phyloP scores from a whole-genome alignment of 1,140 invertebrate genomes.

The Magallana ariakensis region DNA sequence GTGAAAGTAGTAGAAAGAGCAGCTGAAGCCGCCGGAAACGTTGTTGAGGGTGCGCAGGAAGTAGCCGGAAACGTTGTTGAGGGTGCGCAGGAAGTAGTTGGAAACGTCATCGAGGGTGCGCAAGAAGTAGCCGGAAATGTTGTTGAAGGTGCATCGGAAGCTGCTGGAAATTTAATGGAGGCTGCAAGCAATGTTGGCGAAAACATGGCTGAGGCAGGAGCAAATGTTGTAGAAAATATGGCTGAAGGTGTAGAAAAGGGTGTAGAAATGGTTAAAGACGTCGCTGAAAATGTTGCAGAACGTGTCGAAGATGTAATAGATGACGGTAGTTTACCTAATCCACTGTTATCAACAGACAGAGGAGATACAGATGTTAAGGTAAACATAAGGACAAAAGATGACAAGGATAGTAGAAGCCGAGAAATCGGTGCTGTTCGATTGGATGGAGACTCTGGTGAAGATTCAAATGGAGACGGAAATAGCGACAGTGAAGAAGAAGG shows the following conservation, averaged over 20 bases:
- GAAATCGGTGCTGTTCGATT: not conserved
- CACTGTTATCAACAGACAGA: not conserved
- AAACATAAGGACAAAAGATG: not conserved
- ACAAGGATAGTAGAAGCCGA: not conserved
- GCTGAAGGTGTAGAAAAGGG: slow-evolving; percentile 2
- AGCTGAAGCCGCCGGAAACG: slow-evolving; percentile 12
- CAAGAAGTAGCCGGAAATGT: slow-evolving; percentile 41
- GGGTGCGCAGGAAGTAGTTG: not conserved
- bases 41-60: slow-evolving; percentile 13
- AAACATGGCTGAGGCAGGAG: slow-evolving; percentile 3
- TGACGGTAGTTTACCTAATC: slow-evolving; percentile 5
- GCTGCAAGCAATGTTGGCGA: slow-evolving; percentile 1
- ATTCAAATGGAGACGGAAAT: slow-evolving; percentile 21
- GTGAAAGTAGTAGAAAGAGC: slow-evolving; percentile 12
- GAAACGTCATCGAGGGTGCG: slow-evolving; percentile 16
- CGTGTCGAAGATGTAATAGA: slow-evolving; percentile 16
- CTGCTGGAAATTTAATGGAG: slow-evolving; percentile 24
- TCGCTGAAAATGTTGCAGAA: slow-evolving; percentile 35
- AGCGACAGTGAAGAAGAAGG: not conserved
- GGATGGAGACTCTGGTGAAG: slow-evolving; percentile 9
- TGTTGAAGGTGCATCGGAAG: slow-evolving; percentile 31
- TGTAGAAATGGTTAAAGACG: not conserved
- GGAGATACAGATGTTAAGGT: not conserved
- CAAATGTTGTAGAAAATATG: slow-evolving; percentile 35
- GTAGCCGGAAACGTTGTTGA: slow-evolving; percentile 38